A percentile compares a stretch with the other conserved stretches of the same genome.
Evolutionary conservation across 92 coral and sea anemone genomes (phyloP).

Genomic region (Porites divaricata): DNA sequence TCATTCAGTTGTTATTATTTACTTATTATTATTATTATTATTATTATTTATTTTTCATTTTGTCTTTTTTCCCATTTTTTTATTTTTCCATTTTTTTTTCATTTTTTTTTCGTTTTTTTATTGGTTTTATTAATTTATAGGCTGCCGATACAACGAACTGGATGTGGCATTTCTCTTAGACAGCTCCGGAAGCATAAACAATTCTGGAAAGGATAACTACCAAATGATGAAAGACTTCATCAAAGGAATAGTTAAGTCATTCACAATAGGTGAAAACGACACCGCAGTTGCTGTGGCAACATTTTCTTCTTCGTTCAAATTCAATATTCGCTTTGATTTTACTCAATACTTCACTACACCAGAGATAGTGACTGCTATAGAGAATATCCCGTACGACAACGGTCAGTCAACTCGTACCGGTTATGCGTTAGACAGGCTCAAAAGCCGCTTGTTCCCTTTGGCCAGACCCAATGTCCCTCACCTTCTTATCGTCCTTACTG

Average conservation of each 20-base stretch:
- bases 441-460: background rate
- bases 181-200: conserved; percentile 39
- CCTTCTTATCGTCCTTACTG: conserved; percentile 42
- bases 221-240: conserved; percentile 37
- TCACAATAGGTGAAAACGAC: conserved; percentile 11
- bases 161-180: conserved; percentile 47
- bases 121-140: background rate
- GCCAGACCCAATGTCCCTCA: conserved; percentile 14
- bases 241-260: conserved; percentile 29
- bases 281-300: conserved; percentile 32
- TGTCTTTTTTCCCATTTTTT: no score
- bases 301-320: background rate
- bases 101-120: no score
- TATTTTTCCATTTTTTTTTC: no score
- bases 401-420: conserved; percentile 25
- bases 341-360: background rate
- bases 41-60: no score
- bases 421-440: background rate
- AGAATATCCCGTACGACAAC: background rate
- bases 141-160: conserved; percentile 12
- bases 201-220: conserved; percentile 16
- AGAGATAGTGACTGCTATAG: conserved; percentile 16
- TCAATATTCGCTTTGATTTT: conserved; percentile 22
- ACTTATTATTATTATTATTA: no score
- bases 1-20: no score